These are phyloP conservation scores for Halcyon badia DNA, from an alignment of 2,797 vertebrate species.

Conservation along the genomic window DNA sequence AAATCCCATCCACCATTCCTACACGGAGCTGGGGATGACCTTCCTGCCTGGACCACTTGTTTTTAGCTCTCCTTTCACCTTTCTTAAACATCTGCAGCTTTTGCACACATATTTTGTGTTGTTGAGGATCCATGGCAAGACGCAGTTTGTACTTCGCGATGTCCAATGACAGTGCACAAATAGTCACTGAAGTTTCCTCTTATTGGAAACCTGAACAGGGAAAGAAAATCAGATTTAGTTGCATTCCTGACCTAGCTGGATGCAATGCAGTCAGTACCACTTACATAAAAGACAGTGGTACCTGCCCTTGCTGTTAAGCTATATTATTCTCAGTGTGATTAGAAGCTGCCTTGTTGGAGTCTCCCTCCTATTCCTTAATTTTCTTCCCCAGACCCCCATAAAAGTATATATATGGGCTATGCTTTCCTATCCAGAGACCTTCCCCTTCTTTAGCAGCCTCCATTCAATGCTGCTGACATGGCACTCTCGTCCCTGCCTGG, in stretches of 20 bases:
- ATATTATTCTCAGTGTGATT: not conserved
- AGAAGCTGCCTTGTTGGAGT: not conserved
- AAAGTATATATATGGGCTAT: not conserved
- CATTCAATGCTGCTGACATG: not conserved
- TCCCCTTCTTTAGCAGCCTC: not conserved
- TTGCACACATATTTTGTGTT: not conserved
- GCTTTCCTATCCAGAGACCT: not conserved
- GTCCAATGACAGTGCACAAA: not conserved
- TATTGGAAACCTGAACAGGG: not conserved
- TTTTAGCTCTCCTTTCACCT: not conserved
- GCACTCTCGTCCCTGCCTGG: not conserved
- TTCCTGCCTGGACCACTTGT: not conserved
- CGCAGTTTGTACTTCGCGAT: accelerated
- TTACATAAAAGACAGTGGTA: not conserved
- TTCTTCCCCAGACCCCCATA: not conserved
- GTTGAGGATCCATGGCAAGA: accelerated
- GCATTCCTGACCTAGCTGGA: not conserved
- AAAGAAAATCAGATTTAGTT: not conserved
- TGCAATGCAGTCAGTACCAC: not conserved
- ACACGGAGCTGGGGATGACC: not conserved
- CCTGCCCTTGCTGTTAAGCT: not conserved
- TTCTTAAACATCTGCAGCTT: not conserved
- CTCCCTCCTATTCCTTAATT: not conserved
- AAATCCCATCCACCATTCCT: not conserved
- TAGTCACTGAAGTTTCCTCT: accelerated